phyloP scores from a whole-genome alignment of 2,113 vertebrate genomes.

The Tyrannus savana region DNA sequence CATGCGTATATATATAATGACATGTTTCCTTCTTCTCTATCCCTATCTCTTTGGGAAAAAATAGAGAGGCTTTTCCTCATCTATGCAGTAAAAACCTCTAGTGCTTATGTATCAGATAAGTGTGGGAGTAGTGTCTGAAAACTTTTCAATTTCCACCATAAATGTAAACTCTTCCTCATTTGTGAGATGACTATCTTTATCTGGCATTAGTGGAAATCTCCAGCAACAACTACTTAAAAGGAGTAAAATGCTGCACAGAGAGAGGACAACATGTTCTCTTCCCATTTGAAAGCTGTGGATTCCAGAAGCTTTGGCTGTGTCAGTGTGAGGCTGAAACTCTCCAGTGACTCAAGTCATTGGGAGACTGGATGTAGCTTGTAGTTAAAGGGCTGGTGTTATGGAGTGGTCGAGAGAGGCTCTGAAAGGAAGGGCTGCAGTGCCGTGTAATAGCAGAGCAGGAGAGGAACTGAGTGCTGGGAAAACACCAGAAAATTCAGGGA shows the following conservation, averaged over 20 bases:
- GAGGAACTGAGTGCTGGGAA: background rate
- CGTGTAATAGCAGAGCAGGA: background rate
- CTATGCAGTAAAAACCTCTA: background rate
- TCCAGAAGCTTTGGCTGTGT: background rate
- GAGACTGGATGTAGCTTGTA: background rate
- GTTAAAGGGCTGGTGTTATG: background rate
- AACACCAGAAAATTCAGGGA: background rate
- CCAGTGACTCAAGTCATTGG: background rate
- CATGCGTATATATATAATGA: fast-evolving
- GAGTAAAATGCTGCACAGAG: background rate
- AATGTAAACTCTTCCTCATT: background rate
- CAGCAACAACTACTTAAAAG: background rate
- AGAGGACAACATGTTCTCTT: background rate
- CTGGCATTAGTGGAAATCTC: background rate
- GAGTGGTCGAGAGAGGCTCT: background rate
- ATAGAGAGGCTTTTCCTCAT: background rate
- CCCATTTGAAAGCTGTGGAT: background rate
- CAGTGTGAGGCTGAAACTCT: conserved; percentile 23
- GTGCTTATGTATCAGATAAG: background rate
- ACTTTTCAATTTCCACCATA: background rate
- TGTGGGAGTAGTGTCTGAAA: background rate
- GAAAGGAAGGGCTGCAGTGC: background rate
- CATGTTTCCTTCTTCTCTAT: background rate
- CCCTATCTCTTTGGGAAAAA: background rate
- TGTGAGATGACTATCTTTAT: background rate